Evolutionary conservation across 2,888 invertebrate genomes (phyloP).

Genomic region (Melangyna quadrimaculata): DNA sequence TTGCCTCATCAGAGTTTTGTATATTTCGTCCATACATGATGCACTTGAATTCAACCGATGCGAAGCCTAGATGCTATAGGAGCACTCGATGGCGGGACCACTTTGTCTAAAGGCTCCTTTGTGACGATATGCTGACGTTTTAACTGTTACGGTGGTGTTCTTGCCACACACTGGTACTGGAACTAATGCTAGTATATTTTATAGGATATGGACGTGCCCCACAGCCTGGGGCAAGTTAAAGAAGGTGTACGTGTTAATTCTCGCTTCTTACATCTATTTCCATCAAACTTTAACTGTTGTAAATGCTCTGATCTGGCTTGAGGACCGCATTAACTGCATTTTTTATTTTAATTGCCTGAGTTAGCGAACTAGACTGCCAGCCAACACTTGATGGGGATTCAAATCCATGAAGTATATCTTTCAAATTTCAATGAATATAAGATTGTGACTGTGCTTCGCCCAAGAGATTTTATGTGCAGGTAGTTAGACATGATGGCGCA

Average conservation of each 20-base stretch:
- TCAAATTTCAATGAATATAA: neutral
- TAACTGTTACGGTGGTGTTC: conserved; percentile 21
- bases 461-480: no score
- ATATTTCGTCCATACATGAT: conserved; percentile 44
- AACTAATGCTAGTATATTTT: neutral
- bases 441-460: no score
- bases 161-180: conserved; percentile 13
- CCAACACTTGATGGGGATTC: conserved; percentile 39
- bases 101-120: conserved; percentile 58
- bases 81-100: conserved; percentile 52
- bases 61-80: neutral
- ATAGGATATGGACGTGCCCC: conserved; percentile 16
- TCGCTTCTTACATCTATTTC: conserved; percentile 62
- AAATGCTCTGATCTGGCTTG: conserved; percentile 43
- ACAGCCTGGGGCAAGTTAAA: conserved; percentile 53
- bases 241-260: conserved; percentile 70
- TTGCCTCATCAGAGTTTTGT: conserved; percentile 61
- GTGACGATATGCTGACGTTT: conserved; percentile 43
- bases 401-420: neutral
- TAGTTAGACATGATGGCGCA: no score
- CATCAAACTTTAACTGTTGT: conserved; percentile 63
- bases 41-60: conserved; percentile 54
- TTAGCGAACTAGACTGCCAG: conserved; percentile 47
- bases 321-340: conserved; percentile 61
- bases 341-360: conserved; percentile 65